Conservation (phyloP, 2,113 vertebrate species). For the Neoarius graeffei region DNA sequence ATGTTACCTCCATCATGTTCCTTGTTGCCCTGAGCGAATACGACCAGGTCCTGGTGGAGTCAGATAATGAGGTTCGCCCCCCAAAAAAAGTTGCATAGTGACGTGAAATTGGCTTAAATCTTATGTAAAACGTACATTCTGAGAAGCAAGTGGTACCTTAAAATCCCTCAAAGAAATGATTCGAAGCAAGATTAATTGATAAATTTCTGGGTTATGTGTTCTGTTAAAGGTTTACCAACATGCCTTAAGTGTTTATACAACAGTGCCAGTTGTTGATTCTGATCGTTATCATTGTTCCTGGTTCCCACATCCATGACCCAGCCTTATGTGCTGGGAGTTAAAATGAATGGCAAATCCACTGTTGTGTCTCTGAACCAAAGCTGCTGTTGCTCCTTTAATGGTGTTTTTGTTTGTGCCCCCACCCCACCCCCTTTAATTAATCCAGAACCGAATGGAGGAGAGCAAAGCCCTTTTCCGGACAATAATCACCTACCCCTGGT, state of each 20-base stretch:
- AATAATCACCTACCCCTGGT: conserved; percentile 99
- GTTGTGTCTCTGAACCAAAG: neutral
- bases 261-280: neutral
- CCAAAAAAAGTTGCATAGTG: neutral
- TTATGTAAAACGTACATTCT: neutral
- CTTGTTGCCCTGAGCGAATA: conserved; percentile 98
- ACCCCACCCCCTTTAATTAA: neutral
- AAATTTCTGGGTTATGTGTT: neutral
- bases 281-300: neutral
- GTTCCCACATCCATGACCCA: neutral
- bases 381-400: neutral
- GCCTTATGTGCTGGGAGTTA: neutral
- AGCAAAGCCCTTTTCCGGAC: conserved; percentile 98
- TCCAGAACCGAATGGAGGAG: conserved; percentile 99
- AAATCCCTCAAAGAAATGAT: neutral
- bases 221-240: neutral
- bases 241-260: neutral
- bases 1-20: conserved; percentile 99
- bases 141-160: neutral
- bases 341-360: neutral
- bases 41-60: conserved; percentile 99
- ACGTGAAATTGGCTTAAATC: neutral
- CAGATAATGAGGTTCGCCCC: conserved; percentile 88
- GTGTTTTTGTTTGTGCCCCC: neutral
- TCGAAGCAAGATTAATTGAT: neutral